Evolutionary conservation across 2,113 vertebrate species (phyloP).

Genomic region (Oreochromis tanganicae): DNA sequence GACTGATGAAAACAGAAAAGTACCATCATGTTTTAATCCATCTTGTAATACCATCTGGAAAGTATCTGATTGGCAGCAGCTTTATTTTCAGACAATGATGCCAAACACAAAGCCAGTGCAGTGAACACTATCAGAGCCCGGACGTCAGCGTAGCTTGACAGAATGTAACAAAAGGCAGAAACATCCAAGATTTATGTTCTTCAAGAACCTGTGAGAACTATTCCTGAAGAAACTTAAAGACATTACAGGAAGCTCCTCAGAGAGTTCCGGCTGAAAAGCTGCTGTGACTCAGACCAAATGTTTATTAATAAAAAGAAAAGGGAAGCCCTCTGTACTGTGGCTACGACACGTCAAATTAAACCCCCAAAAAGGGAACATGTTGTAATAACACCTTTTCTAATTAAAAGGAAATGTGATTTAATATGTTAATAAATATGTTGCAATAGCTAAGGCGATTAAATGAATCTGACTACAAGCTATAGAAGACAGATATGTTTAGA

Average conservation of each 20-base stretch:
- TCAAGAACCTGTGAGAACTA: neutral
- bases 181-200: neutral
- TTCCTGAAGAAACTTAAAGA: neutral
- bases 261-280: neutral
- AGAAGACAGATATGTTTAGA: neutral
- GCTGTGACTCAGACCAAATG: neutral
- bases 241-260: neutral
- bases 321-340: neutral
- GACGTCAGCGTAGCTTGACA: neutral
- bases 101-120: neutral
- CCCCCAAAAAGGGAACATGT: neutral
- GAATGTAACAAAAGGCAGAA: neutral
- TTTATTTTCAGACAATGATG: neutral
- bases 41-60: rapidly evolving
- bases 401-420: neutral
- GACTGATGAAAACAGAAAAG: neutral
- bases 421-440: neutral
- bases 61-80: neutral
- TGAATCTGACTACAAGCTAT: neutral
- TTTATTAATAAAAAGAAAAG: neutral
- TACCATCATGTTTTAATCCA: neutral
- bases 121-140: neutral
- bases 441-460: rapidly evolving
- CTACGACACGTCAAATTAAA: neutral
- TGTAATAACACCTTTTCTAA: neutral